These are phyloP conservation scores for Salvator merianae DNA, from an alignment of 2,113 vertebrate genomes.

Conservation along the genomic window DNA sequence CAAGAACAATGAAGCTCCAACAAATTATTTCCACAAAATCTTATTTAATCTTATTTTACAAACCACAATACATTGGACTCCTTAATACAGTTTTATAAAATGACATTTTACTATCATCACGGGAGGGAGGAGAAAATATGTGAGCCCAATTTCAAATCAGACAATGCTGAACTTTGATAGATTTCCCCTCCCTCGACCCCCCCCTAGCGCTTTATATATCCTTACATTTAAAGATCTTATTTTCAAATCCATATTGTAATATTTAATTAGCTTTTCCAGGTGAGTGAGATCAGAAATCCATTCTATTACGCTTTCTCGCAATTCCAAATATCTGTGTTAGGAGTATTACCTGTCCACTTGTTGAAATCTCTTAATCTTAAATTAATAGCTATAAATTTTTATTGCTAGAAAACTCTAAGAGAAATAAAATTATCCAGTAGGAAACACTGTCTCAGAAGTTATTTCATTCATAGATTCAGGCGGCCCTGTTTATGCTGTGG, in stretches of 20 bases:
- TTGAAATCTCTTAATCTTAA: slow-evolving; percentile 13
- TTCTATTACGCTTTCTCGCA: slow-evolving; percentile 16
- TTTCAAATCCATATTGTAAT: slow-evolving; percentile 37
- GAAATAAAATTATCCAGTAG: slow-evolving; percentile 12
- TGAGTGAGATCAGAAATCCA: slow-evolving; percentile 18
- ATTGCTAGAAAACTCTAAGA: slow-evolving; percentile 49
- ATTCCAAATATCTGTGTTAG: not conserved
- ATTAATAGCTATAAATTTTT: slow-evolving; percentile 42
- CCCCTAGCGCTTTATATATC: slow-evolving; percentile 41
- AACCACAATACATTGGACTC: slow-evolving; percentile 63
- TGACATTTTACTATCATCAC: slow-evolving; percentile 41
- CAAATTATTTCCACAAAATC: slow-evolving; percentile 70
- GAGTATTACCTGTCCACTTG: not conserved
- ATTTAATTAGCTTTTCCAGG: slow-evolving; percentile 29
- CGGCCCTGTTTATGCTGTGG: not conserved
- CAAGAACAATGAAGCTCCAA: slow-evolving; percentile 51
- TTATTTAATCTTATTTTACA: slow-evolving; percentile 70
- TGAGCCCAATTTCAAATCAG: slow-evolving; percentile 37
- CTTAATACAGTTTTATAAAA: slow-evolving; percentile 69
- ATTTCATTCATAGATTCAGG: not conserved
- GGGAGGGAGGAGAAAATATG: slow-evolving; percentile 50
- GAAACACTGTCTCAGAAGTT: slow-evolving; percentile 1
- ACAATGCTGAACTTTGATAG: slow-evolving; percentile 55
- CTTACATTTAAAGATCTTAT: slow-evolving; percentile 40
- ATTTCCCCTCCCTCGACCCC: slow-evolving; percentile 29